Conservation (phyloP, 2,113 vertebrate species). For the Gopherus flavomarginatus region DNA sequence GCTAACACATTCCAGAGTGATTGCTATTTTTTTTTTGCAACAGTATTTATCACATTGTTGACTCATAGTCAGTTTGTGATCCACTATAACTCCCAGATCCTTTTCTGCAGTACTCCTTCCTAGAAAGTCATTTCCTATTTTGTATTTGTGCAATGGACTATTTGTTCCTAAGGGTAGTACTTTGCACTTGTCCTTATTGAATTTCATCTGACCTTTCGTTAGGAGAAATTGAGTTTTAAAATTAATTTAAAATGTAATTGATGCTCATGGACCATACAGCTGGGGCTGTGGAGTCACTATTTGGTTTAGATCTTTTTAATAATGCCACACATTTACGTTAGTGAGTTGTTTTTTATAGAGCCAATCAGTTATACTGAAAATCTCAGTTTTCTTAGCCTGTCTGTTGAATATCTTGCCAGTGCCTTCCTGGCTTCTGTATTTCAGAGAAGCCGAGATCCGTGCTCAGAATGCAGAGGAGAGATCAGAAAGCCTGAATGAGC, state of each 20-base stretch:
- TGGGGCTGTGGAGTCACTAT: not conserved
- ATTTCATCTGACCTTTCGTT: not conserved
- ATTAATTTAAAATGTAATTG: conserved; percentile 10
- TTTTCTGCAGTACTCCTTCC: not conserved
- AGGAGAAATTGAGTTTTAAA: not conserved
- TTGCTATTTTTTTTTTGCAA: not conserved
- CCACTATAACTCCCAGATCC: not conserved
- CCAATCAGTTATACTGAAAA: not conserved
- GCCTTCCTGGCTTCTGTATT: conserved; percentile 39
- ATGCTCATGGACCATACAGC: not conserved
- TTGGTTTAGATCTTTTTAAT: not conserved
- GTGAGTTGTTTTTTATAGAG: not conserved
- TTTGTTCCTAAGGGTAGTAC: not conserved
- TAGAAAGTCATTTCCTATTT: not conserved
- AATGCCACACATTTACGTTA: not conserved
- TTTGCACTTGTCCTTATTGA: not conserved
- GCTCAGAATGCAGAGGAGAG: conserved; percentile 80
- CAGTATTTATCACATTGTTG: not conserved
- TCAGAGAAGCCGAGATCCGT: conserved; percentile 77
- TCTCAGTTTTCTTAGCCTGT: not conserved
- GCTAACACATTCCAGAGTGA: not conserved
- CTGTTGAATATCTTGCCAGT: not conserved
- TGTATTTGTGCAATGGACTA: not conserved
- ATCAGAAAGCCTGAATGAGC: conserved; percentile 81
- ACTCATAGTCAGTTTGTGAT: not conserved